Base-by-base conservation (phyloP, 2,113 vertebrate species). In the Heliornis fulica region DNA sequence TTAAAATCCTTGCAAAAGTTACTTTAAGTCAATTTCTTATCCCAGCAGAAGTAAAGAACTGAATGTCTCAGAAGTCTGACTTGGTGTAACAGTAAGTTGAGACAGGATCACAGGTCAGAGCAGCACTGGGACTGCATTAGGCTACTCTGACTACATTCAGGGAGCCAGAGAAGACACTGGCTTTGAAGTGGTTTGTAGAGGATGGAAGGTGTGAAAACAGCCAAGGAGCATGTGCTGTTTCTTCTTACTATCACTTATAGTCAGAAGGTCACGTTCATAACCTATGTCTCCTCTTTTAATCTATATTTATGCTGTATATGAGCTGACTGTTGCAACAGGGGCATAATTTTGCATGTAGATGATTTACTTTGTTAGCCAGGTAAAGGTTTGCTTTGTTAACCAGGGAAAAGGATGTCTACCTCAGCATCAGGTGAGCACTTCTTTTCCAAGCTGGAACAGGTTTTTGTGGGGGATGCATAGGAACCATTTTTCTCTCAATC, bases 1-100 rank as follows among this genome's bases (percentile, higher is more conserved):
- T 74, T 91, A 83, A 83, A 92, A 90, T 75, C 22, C 57, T 78
- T 54, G 20, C 3, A 46, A 57, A 83, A 85, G 12, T 59, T 65
- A 63, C 38, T 70, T 34, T 54, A 31, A 80, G 10, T 65, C 29
- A 66, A 15, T 90, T 56, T 63, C 25, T 76, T 74, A 22, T 69
- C 40, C 32, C 46, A 15, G 25, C 19, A 89, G 56, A 81, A 53
- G 31, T 57, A 53, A 86, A 69, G 18, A 50, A 28, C 11, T 5
- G 77, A 81, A 48, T 0, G 5, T 22, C 36, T 81, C 23, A 74
- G 7, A 88, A 57, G 25, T 36, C 15, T 87, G 48, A 21, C 23
- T 78, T 54, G 20, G 10, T 50, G 10, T 41, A 51, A 72, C 7
- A n/a, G 8, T 51, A 61, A 43, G 10, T 8, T 10, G 29, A 36